A percentile compares a stretch with the other conserved stretches of the same genome.
Conservation (phyloP, 2,888 invertebrate species). For the Pristionchus maxplancki region DNA sequence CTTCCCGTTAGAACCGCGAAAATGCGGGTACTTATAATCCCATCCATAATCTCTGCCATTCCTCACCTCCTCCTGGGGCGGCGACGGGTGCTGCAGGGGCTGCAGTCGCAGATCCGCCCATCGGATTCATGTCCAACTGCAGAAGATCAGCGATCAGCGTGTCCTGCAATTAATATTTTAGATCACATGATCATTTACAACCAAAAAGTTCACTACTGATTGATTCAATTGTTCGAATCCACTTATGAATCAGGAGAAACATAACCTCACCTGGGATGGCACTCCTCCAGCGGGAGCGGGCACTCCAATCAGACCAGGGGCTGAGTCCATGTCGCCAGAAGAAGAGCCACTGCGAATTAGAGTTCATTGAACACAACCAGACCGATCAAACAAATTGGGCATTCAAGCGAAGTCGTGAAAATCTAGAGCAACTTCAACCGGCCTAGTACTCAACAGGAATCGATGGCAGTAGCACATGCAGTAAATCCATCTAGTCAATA, state of each 20-base stretch:
- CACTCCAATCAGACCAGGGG: slow-evolving; percentile 45
- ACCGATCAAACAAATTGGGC: no score
- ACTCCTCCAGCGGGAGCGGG: slow-evolving; percentile 83
- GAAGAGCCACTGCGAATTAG: background rate
- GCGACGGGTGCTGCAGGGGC: slow-evolving; percentile 62
- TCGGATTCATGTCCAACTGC: slow-evolving; percentile 89
- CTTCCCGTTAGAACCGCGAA: no score
- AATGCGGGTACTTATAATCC: no score
- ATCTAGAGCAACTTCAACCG: background rate
- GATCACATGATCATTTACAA: no score
- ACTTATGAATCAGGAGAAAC: no score
- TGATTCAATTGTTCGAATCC: background rate
- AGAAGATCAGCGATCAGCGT: slow-evolving; percentile 96
- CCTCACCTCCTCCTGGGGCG: slow-evolving; percentile 54
- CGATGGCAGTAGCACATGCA: background rate
- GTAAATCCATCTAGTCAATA: background rate
- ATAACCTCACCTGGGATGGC: slow-evolving; percentile 10
- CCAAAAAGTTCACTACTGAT: no score
- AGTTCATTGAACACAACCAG: background rate
- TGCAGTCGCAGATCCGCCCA: slow-evolving; percentile 53
- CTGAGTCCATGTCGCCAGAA: slow-evolving; percentile 33
- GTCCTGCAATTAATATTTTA: slow-evolving; percentile 88
- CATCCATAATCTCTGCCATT: background rate
- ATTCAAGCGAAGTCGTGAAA: no score
- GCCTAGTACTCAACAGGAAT: background rate